phyloP scores from a whole-genome alignment of 37 sponge, comb jelly and placozoan genomes.

The Ephydatia muelleri region DNA sequence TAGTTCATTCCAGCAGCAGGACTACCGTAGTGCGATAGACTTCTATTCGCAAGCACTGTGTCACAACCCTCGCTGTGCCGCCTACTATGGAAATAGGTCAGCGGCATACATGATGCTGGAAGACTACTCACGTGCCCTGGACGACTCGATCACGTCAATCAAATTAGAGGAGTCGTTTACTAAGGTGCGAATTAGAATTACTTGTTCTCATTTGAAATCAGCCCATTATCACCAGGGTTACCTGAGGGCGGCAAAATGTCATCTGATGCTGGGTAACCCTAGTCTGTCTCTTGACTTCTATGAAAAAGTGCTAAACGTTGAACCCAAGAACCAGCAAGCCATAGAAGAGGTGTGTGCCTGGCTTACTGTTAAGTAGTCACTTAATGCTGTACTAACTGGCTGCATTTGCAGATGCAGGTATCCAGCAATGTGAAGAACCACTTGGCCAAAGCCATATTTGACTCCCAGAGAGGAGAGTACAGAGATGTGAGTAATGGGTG shows the following conservation, averaged over 20 bases:
- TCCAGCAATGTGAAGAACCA: neutral
- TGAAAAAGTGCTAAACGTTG: slow-evolving; percentile 58
- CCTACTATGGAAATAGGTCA: slow-evolving; percentile 81
- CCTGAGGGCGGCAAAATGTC: slow-evolving; percentile 86
- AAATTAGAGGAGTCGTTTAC: slow-evolving; percentile 26
- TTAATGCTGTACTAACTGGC: neutral
- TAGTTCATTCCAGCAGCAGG: slow-evolving; percentile 59
- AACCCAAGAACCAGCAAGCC: slow-evolving; percentile 67
- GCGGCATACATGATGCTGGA: slow-evolving; percentile 83
- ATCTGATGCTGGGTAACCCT: slow-evolving; percentile 88
- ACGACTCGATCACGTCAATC: slow-evolving; percentile 67
- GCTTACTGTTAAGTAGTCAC: too few relatives aligned
- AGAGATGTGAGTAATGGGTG: slow-evolving; percentile 18
- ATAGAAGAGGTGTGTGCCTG: slow-evolving; percentile 53
- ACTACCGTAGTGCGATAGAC: slow-evolving; percentile 70
- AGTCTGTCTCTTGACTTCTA: slow-evolving; percentile 62
- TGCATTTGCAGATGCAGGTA: slow-evolving; percentile 23
- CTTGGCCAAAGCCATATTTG: slow-evolving; percentile 6
- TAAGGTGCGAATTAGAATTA: slow-evolving; percentile 1
- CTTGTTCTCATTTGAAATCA: neutral
- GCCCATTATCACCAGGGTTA: slow-evolving; percentile 53
- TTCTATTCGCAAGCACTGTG: slow-evolving; percentile 41
- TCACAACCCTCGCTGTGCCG: slow-evolving; percentile 59
- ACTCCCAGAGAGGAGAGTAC: slow-evolving; percentile 27
- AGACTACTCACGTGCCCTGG: slow-evolving; percentile 59